phyloP scores from a whole-genome alignment of 2,113 vertebrate species.

The Antennarius striatus region DNA sequence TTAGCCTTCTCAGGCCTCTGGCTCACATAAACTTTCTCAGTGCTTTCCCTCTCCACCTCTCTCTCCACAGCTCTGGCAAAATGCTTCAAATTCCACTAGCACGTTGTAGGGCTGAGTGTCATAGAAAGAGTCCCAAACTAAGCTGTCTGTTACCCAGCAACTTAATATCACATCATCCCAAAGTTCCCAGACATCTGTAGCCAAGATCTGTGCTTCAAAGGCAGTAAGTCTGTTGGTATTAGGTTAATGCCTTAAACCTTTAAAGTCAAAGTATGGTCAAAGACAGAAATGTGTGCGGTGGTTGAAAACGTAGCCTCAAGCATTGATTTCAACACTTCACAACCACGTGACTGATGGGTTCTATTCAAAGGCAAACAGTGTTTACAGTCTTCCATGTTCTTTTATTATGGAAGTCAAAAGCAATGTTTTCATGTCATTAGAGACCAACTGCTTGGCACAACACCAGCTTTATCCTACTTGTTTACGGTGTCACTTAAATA shows the following conservation, averaged over 20 bases:
- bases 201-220: conserved; percentile 31
- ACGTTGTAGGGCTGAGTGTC: conserved; percentile 44
- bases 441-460: not conserved
- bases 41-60: conserved; percentile 25
- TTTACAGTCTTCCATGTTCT: not conserved
- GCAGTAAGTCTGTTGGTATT: conserved; percentile 16
- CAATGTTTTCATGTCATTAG: no score
- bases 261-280: not conserved
- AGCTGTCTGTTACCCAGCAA: conserved; percentile 57
- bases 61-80: conserved; percentile 67
- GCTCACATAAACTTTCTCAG: conserved; percentile 79
- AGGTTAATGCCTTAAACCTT: conserved; percentile 14
- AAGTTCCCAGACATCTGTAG: conserved; percentile 38
- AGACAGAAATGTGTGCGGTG: no score
- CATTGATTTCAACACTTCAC: conserved; percentile 8
- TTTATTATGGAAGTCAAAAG: not conserved
- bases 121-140: conserved; percentile 57
- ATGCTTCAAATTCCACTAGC: conserved; percentile 80
- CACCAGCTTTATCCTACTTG: not conserved
- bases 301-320: not conserved
- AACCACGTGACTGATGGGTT: not conserved
- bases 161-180: conserved; percentile 56
- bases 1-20: conserved; percentile 72
- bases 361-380: not conserved
- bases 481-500: not conserved